Conservation (phyloP, 2,113 vertebrate genomes). For the Ochotona curzoniae region DNA sequence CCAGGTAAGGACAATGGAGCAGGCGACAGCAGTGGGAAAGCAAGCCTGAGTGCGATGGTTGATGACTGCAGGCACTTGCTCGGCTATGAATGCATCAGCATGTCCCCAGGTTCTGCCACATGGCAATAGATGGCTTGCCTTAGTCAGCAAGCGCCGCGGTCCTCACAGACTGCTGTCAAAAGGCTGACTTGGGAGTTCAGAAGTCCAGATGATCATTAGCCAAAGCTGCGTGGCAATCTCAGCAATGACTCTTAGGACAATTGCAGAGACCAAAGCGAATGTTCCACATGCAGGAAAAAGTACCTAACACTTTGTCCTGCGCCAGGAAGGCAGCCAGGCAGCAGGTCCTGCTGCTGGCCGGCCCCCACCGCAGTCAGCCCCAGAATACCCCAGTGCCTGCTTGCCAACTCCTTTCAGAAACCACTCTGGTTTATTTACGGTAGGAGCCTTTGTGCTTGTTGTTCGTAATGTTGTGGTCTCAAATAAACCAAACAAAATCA, state of each 20-base stretch:
- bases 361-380: too few relatives aligned
- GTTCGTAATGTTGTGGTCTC: background rate
- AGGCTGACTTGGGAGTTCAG: background rate
- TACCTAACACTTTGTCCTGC: background rate
- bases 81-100: background rate
- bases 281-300: background rate
- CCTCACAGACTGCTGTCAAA: background rate
- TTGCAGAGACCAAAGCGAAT: background rate
- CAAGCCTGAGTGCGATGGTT: background rate
- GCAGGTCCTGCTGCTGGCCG: background rate
- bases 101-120: background rate
- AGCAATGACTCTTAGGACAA: background rate
- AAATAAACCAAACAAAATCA: background rate
- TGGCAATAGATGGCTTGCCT: background rate
- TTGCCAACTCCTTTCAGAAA: background rate
- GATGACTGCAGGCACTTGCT: too few relatives aligned
- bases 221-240: background rate
- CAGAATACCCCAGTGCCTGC: background rate
- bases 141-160: background rate
- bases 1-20: background rate
- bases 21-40: background rate
- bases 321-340: background rate
- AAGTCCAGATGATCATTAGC: conserved; percentile 21
- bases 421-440: background rate
- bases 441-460: background rate